Evolutionary conservation across 2,113 vertebrate species (phyloP).

Genomic region (Peromyscus leucopus): DNA sequence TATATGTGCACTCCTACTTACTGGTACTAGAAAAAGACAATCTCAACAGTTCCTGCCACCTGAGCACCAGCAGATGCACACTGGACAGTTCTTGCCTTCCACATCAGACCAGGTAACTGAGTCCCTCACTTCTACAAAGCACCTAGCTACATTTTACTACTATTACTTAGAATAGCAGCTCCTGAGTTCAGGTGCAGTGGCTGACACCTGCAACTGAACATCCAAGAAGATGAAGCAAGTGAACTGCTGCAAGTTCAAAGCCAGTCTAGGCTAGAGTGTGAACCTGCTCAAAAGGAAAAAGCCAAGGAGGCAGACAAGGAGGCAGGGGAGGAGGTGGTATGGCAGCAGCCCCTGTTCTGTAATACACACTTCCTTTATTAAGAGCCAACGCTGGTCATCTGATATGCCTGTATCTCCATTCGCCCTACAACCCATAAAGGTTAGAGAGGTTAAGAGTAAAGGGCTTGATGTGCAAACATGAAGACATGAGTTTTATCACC

Average conservation of each 20-base stretch:
- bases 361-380: neutral
- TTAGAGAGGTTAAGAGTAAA: conserved; percentile 46
- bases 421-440: conserved; percentile 1
- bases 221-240: neutral
- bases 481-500: neutral
- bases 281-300: neutral
- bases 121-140: neutral
- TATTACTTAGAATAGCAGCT: neutral
- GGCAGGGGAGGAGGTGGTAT: too few species aligned
- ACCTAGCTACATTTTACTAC: neutral
- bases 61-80: conserved; percentile 2
- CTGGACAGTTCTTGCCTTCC: neutral
- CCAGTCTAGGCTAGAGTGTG: neutral
- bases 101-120: conserved; percentile 4
- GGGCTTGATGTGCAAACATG: neutral
- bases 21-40: conserved; percentile 29
- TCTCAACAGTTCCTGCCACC: neutral
- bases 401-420: neutral
- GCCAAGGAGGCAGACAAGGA: neutral
- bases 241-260: neutral
- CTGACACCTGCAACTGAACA: neutral
- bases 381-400: neutral
- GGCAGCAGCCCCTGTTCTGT: neutral
- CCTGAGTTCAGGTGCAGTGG: neutral
- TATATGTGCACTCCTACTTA: conserved; percentile 9